Evolutionary conservation across 2,113 vertebrate genomes (phyloP), one percentile per base, ranked within the genome.

Genomic region (Hyperopisus bebe): DNA sequence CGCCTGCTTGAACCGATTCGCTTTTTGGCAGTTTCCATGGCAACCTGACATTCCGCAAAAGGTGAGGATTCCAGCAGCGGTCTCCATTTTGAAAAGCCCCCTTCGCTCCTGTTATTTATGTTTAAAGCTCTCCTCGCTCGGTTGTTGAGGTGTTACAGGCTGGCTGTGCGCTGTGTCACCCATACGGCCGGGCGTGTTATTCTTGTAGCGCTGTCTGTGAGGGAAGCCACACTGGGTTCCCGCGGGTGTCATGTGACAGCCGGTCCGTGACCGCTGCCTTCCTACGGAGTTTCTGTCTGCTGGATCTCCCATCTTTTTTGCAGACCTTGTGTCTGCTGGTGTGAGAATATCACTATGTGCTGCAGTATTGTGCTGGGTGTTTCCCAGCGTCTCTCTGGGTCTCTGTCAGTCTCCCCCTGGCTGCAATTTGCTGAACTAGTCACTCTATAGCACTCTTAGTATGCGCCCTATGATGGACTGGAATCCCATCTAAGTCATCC

Each of bases 1-100:
- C 66, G 87, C 24, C 27, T 44, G 88, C 89, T 53, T 70, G 31
- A 55, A 50, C 85, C 53, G 58, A 21, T 88, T 87, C 48, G 58
- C 88, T 91, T 85, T 70, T 82, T 80, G 42, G 31, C 87, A 21
- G 90, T 92, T 85, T 90, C 91, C 91, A 92, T 91, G 87, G 91
- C 90, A 91, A 91, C 91, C 84, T 82, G 90, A 91, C 89, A 88
- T 88, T 70, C 89, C 19, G 15, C 7, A 42, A 87, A 53, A 66
- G 87, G 88, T 82, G 90, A 89, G 44, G 90, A 90, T 90, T 90
- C 88, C 86, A 8, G 27, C 84, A 8, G 48, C 53, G 74, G 84
- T 21, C 58, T 44, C 62, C 85, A 51, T 87, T 87, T 53, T 77
- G 46, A n/a, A 46, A 66, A 10, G 8, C 13, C 35, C 47, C 35